Evolutionary conservation across 2,888 invertebrate species (phyloP).

Genomic region (Hypena proboscidalis): DNA sequence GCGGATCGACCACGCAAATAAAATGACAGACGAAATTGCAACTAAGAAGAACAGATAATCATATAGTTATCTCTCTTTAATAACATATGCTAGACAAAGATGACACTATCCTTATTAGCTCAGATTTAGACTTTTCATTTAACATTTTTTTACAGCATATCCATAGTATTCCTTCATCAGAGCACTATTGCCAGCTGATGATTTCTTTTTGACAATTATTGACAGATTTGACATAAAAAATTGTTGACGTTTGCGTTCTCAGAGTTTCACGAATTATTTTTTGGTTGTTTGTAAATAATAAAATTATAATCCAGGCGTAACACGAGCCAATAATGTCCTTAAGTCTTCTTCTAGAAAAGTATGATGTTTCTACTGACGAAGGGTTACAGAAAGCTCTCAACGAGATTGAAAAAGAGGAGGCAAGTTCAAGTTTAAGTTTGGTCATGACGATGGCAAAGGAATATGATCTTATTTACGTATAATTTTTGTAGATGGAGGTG

Average conservation of each 20-base stretch:
- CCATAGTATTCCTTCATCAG: too few relatives aligned
- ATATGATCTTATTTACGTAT: neutral
- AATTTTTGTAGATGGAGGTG: conserved; percentile 86
- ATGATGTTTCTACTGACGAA: conserved; percentile 82
- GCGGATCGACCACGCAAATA: too few relatives aligned
- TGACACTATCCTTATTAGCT: too few relatives aligned
- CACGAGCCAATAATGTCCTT: conserved; percentile 63
- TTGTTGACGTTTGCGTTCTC: conserved; percentile 6
- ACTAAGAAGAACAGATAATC: too few relatives aligned
- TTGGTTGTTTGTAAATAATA: conserved; percentile 26
- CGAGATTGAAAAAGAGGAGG: conserved; percentile 86
- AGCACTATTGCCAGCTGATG: too few relatives aligned
- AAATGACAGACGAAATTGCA: too few relatives aligned
- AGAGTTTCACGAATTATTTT: conserved; percentile 5
- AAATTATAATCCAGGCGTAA: too few relatives aligned
- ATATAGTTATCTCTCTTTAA: too few relatives aligned
- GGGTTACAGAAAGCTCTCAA: conserved; percentile 84
- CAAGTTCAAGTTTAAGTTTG: conserved; percentile 43
- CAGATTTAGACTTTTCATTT: too few relatives aligned
- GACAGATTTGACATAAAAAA: conserved; percentile 2
- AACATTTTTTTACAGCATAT: too few relatives aligned
- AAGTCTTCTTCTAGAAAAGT: conserved; percentile 73
- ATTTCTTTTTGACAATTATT: too few relatives aligned
- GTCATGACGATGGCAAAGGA: conserved; percentile 39
- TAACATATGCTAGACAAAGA: too few relatives aligned